Evolutionary conservation across 2,888 invertebrate genomes (phyloP).

Genomic region (Aleiodes alternator): DNA sequence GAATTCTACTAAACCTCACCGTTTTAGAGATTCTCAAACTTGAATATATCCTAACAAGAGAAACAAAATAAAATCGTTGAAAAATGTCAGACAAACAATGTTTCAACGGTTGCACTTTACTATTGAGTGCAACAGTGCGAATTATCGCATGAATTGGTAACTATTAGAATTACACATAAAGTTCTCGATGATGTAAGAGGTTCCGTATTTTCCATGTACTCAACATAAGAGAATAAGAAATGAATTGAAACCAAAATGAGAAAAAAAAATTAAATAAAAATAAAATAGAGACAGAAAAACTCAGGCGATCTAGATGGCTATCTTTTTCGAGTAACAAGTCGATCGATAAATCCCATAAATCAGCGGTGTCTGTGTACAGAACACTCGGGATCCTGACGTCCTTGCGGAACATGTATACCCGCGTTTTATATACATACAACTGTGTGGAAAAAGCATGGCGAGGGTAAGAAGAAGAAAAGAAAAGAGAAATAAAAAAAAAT

Average conservation of each 20-base stretch:
- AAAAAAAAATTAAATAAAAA: background rate
- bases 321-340: constrained; percentile 63
- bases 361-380: constrained; percentile 57
- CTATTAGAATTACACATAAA: constrained; percentile 18
- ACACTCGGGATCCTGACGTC: constrained; percentile 63
- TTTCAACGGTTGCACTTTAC: background rate
- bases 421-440: constrained; percentile 18
- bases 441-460: constrained; percentile 7
- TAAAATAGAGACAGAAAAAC: constrained; percentile 9
- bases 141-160: constrained; percentile 31
- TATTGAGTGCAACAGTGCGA: background rate
- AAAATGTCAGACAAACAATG: constrained; percentile 12
- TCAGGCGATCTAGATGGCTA: constrained; percentile 63
- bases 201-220: constrained; percentile 9
- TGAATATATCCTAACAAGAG: too few species aligned
- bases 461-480: background rate
- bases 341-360: constrained; percentile 66
- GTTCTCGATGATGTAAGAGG: constrained; percentile 23
- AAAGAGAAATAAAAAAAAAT: background rate
- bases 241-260: background rate
- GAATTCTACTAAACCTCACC: too few species aligned
- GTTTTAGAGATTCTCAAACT: too few species aligned
- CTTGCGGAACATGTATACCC: constrained; percentile 59
- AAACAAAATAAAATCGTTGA: background rate
- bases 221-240: background rate